Evolutionary conservation across 2,113 vertebrate species (phyloP).

Genomic region (Lophotis ruficrista): DNA sequence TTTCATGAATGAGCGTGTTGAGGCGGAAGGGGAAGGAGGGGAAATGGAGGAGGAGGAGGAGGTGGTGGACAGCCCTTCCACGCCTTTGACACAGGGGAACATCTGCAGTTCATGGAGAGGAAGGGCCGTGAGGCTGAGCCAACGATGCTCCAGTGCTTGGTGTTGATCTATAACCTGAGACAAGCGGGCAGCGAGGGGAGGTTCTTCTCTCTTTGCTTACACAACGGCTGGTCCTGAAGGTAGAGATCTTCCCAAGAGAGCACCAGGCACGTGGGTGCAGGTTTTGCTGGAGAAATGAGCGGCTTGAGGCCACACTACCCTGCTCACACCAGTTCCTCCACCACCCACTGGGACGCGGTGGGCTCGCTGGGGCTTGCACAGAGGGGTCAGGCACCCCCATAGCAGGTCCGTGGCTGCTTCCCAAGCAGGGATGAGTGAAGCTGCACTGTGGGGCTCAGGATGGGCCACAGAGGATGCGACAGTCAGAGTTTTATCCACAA

Average conservation of each 20-base stretch:
- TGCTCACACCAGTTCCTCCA: neutral
- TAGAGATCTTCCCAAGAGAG: neutral
- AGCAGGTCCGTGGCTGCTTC: neutral
- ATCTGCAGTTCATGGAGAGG: neutral
- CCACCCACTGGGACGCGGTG: neutral
- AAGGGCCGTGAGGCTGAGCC: neutral
- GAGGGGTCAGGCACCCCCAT: neutral
- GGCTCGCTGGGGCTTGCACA: neutral
- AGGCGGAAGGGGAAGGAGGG: neutral
- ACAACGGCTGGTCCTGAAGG: neutral
- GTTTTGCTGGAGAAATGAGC: neutral
- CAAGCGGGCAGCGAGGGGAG: fast-evolving
- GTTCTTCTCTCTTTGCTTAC: neutral
- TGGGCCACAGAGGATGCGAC: neutral
- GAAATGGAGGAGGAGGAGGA: neutral
- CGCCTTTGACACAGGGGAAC: neutral
- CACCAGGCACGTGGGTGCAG: neutral
- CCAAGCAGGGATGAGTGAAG: neutral
- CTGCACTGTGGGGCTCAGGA: neutral
- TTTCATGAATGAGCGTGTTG: slow-evolving; percentile 44
- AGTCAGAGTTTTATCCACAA: neutral
- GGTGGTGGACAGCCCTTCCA: neutral
- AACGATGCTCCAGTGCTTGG: neutral
- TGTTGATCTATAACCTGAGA: neutral
- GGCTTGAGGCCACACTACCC: neutral